Evolutionary conservation across 2,797 vertebrate species (phyloP), one percentile per base, ranked within the genome.

Genomic region (Gobio occitaniae): DNA sequence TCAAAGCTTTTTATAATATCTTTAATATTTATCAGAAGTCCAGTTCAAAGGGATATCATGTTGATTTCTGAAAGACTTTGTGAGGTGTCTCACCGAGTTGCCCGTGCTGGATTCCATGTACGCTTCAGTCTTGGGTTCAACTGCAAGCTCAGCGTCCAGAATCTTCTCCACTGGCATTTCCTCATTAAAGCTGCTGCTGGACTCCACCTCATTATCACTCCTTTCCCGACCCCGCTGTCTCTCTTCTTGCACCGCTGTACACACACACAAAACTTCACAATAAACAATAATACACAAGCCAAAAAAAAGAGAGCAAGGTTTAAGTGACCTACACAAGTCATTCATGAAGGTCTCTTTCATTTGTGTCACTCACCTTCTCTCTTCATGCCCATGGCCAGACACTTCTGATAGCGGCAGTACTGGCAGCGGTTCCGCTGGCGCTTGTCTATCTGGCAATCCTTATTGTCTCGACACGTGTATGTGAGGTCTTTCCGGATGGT

Each of bases 381-480:
- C 92, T 97, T 99, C 98, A 99, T 99, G 89, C 98, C 98, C 96
- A 97, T 98, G 3, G 96, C 97, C 75, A 99, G 95, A 94, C 97
- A 99, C 95, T 99, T 99, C 95, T 99, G 95, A 90, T 96, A 96
- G 90, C 95, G 95, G 90, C 97, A 99, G 94, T 98, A 98, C 78
- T 99, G 97, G 90, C 97, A 99, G 87, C 97, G 97, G 92, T 99
- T 99, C 65, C 97, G 94, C 88, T 99, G 98, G 2, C 97, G 97
- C 90, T 99, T 98, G 95, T 99, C 97, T 2, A 99, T 98, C 82
- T 97, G 95, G 89, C 98, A 99, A 82, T 97, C 97, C 87, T 98
- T 98, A 88, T 88, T 97, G 89, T 99, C 98, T 36, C 98, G 96
- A 89, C 98, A 99, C 0, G 97, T 98, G 93, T 99, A 99, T 79